Evolutionary conservation across 1,140 invertebrate genomes (phyloP).

Genomic region (Drosophila biarmipes): DNA sequence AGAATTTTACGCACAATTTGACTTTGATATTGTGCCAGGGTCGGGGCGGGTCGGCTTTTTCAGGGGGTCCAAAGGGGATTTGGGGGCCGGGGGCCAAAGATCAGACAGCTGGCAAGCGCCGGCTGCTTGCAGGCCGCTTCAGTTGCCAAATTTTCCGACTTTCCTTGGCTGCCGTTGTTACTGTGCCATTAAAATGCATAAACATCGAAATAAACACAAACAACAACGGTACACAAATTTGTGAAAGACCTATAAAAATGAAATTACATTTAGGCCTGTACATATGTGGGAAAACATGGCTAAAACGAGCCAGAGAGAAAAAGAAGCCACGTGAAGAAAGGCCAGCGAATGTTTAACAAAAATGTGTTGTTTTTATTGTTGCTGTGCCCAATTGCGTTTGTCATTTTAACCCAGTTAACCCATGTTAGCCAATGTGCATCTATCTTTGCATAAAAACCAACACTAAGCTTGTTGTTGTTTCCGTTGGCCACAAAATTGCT

Average conservation of each 20-base stretch:
- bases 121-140: conserved; percentile 45
- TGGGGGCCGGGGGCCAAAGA: conserved; percentile 11
- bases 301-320: conserved; percentile 25
- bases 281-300: conserved; percentile 39
- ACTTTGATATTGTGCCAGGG: conserved; percentile 67
- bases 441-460: conserved; percentile 20
- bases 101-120: conserved; percentile 50
- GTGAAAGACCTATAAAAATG: conserved; percentile 47
- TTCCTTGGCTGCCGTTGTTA: conserved; percentile 37
- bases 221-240: conserved; percentile 43
- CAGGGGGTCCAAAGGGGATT: background rate
- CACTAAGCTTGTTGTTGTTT: conserved; percentile 13
- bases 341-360: conserved; percentile 41
- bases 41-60: conserved; percentile 27
- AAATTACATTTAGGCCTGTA: conserved; percentile 34
- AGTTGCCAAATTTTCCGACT: conserved; percentile 55
- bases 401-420: conserved; percentile 79
- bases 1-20: conserved; percentile 67
- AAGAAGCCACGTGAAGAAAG: conserved; percentile 37
- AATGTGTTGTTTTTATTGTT: conserved; percentile 39
- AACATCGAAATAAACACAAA: conserved; percentile 58
- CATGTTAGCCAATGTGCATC: conserved; percentile 48
- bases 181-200: conserved; percentile 64
- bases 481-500: conserved; percentile 54
- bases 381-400: conserved; percentile 60